Conservation (phyloP, 2,888 invertebrate genomes). For the Notodonta dromedarius region DNA sequence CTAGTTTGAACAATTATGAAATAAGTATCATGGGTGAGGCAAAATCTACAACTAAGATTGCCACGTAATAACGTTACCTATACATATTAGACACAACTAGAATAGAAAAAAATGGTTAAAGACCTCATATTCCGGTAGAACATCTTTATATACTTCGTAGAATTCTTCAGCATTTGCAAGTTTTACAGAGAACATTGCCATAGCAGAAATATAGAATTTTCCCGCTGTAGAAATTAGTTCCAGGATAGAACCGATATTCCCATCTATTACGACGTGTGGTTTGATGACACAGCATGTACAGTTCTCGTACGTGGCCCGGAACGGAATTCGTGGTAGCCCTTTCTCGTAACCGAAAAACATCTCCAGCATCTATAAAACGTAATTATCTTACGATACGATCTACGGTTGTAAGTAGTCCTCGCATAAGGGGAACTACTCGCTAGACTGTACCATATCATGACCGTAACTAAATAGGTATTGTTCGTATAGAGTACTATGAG, state of each 20-base stretch:
- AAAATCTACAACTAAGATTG: too few species aligned
- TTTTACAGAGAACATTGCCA: slow-evolving; percentile 92
- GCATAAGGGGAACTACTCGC: too few species aligned
- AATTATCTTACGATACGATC: neutral
- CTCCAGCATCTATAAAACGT: slow-evolving; percentile 59
- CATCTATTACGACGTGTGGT: slow-evolving; percentile 93
- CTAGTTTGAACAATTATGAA: too few species aligned
- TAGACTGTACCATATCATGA: too few species aligned
- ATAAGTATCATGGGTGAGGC: too few species aligned
- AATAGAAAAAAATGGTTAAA: too few species aligned
- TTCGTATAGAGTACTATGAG: too few species aligned
- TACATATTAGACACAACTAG: too few species aligned
- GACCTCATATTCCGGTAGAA: slow-evolving; percentile 89
- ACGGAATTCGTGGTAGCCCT: slow-evolving; percentile 58
- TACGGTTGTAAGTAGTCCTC: too few species aligned
- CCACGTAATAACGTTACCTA: too few species aligned
- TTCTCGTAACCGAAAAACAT: slow-evolving; percentile 68
- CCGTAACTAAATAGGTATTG: too few species aligned
- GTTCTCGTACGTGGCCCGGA: slow-evolving; percentile 84
- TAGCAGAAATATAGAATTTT: slow-evolving; percentile 90
- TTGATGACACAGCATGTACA: slow-evolving; percentile 94
- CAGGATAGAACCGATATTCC: slow-evolving; percentile 89
- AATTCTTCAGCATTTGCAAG: slow-evolving; percentile 94
- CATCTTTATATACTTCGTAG: slow-evolving; percentile 95
- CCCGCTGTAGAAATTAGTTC: slow-evolving; percentile 87